Conservation (phyloP, 2,888 invertebrate genomes). For the Ochropleura leucogaster region DNA sequence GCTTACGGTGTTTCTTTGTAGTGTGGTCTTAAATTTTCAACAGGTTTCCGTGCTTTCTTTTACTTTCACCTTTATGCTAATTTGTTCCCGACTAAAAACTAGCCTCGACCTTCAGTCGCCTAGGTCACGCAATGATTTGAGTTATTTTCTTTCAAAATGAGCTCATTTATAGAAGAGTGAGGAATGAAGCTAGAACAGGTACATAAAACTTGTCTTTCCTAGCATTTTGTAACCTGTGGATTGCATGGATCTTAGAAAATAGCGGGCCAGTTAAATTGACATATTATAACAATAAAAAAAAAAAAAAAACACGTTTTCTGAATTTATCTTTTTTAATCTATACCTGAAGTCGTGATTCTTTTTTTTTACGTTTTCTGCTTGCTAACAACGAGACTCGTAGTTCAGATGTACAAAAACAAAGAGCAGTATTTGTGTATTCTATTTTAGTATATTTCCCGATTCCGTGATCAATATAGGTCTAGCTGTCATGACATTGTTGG, state of each 20-base stretch:
- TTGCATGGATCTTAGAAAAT: neutral
- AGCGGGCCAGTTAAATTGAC: too few species aligned
- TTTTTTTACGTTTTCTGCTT: too few species aligned
- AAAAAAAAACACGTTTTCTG: too few species aligned
- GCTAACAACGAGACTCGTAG: neutral
- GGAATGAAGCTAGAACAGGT: neutral
- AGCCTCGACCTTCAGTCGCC: slow-evolving; percentile 19
- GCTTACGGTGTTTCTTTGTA: neutral
- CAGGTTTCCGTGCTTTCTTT: slow-evolving; percentile 9
- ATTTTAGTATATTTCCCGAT: slow-evolving; percentile 27
- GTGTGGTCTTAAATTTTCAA: slow-evolving; percentile 15
- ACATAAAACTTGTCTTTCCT: neutral
- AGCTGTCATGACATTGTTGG: slow-evolving; percentile 50
- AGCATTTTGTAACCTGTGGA: neutral
- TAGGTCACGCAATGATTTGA: slow-evolving; percentile 36
- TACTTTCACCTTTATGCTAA: slow-evolving; percentile 24
- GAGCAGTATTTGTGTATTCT: slow-evolving; percentile 22
- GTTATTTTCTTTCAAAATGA: neutral
- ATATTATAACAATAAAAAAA: too few species aligned
- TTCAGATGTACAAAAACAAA: slow-evolving; percentile 8
- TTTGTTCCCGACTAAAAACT: slow-evolving; percentile 9
- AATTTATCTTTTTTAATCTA: too few species aligned
- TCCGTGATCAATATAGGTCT: slow-evolving; percentile 54
- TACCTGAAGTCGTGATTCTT: too few species aligned
- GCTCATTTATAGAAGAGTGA: neutral